phyloP scores from a whole-genome alignment of 2,888 invertebrate species.

The Ornithoptera priamus region DNA sequence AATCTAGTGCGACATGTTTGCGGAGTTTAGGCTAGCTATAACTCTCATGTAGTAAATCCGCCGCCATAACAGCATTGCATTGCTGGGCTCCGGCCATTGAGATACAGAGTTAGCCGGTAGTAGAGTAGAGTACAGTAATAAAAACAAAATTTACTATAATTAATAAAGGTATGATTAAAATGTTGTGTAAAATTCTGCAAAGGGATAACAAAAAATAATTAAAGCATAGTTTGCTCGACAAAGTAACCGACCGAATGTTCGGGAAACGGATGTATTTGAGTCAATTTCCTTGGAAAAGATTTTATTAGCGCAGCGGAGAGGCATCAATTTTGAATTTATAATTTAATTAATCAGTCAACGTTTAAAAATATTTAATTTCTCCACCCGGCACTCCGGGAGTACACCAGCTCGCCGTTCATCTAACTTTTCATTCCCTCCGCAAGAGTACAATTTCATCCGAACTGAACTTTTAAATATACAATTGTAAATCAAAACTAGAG shows the following conservation, averaged over 20 bases:
- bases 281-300: constrained; percentile 44
- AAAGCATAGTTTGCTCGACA: constrained; percentile 1
- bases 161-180: neutral
- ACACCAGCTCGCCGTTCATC: constrained; percentile 39
- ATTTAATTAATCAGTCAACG: constrained; percentile 59
- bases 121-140: too few relatives aligned
- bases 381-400: constrained; percentile 43
- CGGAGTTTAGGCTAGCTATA: too few relatives aligned
- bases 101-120: too few relatives aligned
- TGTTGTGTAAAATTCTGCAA: neutral
- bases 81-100: too few relatives aligned
- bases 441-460: constrained; percentile 16
- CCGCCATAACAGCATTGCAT: too few relatives aligned
- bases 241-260: constrained; percentile 2
- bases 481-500: constrained; percentile 12
- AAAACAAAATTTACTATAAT: too few relatives aligned
- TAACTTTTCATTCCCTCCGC: constrained; percentile 25
- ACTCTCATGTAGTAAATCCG: too few relatives aligned
- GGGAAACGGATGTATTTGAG: constrained; percentile 37
- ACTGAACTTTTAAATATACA: constrained; percentile 18
- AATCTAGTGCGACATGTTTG: too few relatives aligned
- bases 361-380: constrained; percentile 58
- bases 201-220: neutral
- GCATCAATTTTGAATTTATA: constrained; percentile 67
- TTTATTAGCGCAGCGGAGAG: constrained; percentile 48